Evolutionary conservation across 2,113 vertebrate species (phyloP), one percentile per base, ranked within the genome.

Genomic region (Scomber japonicus): DNA sequence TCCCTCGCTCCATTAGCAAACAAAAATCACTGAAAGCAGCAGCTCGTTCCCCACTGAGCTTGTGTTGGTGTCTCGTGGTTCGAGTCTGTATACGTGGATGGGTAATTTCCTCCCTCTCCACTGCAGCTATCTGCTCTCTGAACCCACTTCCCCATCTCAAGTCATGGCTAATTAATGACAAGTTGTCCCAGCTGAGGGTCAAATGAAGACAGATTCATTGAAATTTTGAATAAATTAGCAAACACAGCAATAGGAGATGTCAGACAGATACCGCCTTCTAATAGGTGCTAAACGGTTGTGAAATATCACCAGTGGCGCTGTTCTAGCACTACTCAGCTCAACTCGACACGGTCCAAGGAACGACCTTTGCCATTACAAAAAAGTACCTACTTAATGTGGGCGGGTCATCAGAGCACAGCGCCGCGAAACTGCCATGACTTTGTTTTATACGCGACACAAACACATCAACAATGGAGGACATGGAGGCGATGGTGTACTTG

Each of bases 141-240:
- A 35, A 71, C 50, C 49, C 53, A 50, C 66, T 75, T 68, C 40
- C 24, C 6, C 13, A 35, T 68, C 54, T 81, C 56, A 54, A 66
- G 78, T 74, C 77, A 50, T 12, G 0, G 27, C 64, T 81, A 88
- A 86, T 89, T 81, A 84, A 81, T 86, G 80, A 81, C 73, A 89
- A 35, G 78, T 75, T 77, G 40, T 40, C 75, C 73, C 40, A 51
- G 51, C 31, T 14, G 62, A 68, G 76, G 51, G 73, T 81, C 78
- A 71, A 55, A 84, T 30, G 44, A n/a, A 84, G 82, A 81, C 68
- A 27, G 56, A 71, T 70, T 71, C 68, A 57, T 31, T 75, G 67
- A 67, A 78, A 59, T 65, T 30, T 74, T 27, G 51, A 59, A 54
- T 16, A 60, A 69, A 62, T 76, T 57, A 49, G 64, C 53, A 62